A percentile compares a stretch with the other conserved stretches of the same genome.
Evolutionary conservation across 2,113 vertebrate genomes (phyloP).

Genomic region (Alouatta palliata): DNA sequence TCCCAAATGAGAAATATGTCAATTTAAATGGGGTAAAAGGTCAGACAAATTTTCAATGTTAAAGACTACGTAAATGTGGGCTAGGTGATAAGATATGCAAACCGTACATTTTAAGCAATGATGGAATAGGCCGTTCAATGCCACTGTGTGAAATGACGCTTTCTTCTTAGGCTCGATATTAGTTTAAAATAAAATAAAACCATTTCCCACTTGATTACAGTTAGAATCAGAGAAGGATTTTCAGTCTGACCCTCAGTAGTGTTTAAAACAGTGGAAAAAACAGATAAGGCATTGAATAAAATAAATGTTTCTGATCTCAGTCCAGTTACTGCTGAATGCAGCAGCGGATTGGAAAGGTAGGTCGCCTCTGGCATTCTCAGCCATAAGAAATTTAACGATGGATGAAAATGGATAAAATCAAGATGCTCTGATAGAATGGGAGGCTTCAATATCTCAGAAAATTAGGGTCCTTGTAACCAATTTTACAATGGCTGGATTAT

Average conservation of each 20-base stretch:
- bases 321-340: slow-evolving; percentile 78
- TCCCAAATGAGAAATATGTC: neutral
- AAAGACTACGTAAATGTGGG: neutral
- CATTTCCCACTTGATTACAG: slow-evolving; percentile 86
- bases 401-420: slow-evolving; percentile 84
- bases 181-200: slow-evolving; percentile 87
- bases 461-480: slow-evolving; percentile 84
- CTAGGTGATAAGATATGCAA: slow-evolving; percentile 28
- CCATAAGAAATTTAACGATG: slow-evolving; percentile 84
- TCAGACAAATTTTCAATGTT: neutral
- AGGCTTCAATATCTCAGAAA: slow-evolving; percentile 81
- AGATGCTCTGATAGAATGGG: slow-evolving; percentile 78
- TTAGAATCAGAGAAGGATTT: slow-evolving; percentile 83
- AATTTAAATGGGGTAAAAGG: neutral
- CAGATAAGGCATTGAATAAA: slow-evolving; percentile 79
- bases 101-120: slow-evolving; percentile 63
- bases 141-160: slow-evolving; percentile 78
- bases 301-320: slow-evolving; percentile 84
- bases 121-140: slow-evolving; percentile 57
- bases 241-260: slow-evolving; percentile 80
- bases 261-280: slow-evolving; percentile 79
- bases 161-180: slow-evolving; percentile 77
- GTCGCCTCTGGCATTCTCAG: slow-evolving; percentile 74
- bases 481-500: slow-evolving; percentile 81
- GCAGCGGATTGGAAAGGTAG: slow-evolving; percentile 80